Evolutionary conservation across 2,113 vertebrate genomes (phyloP), one percentile per base, ranked within the genome.

Genomic region (Cnemophilus loriae): DNA sequence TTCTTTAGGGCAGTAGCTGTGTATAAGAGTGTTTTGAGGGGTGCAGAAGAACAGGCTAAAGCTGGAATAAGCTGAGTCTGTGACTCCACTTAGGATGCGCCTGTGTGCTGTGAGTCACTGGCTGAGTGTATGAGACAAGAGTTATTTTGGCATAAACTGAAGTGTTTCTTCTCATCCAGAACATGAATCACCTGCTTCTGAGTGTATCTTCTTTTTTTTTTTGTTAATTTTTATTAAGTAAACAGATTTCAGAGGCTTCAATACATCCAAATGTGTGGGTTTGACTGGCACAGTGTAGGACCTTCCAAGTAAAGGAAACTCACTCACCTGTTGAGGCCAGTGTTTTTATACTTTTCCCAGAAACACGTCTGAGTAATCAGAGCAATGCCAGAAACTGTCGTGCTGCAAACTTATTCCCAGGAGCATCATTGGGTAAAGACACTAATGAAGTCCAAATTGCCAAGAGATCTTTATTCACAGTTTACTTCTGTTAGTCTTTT

Each of bases 71-170:
- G 28, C 26, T 16, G 52, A 89, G 53, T 39, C 53, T 82, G 52
- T 74, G 80, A 65, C 69, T 93, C n/a, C 46, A 26, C 39, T 90
- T 67, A 50, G 24, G 75, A 82, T 89, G 68, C 0, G 63, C 61
- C 41, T 82, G 47, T 67, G 65, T 76, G 61, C 84, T 94, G 18
- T 96, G 96, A 97, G 88, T 96, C 92, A 96, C 85, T 6, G 22
- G 35, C 83, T 68, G 53, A 65, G 65, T 74, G 61, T 61, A 55
- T 7, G 71, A 92, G 47, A 61, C 53, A 24, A 91, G 85, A 85
- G 52, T 50, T 55, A 8, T 80, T 90, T 86, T 96, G 96, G 93
- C 88, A 30, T 86, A 60, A 76, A 56, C 63, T 60, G 37, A 71
- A 69, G 16, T 33, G 16, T 39, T 47, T 79, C 41, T 87, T 90